Base-by-base conservation (phyloP, 2,113 vertebrate genomes). In the Pionites leucogaster region DNA sequence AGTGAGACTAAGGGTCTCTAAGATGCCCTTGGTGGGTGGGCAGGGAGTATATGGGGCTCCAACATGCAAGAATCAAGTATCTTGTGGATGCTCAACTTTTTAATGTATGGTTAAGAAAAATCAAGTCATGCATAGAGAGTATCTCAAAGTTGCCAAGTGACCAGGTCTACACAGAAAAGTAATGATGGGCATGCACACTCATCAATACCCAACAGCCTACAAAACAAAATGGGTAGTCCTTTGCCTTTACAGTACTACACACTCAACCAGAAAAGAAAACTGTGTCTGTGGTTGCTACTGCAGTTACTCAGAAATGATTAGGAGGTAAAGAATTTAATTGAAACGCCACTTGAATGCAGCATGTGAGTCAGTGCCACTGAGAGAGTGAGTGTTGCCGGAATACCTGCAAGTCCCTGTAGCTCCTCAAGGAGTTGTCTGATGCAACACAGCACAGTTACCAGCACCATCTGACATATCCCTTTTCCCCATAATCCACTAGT, bases 371-470 rank as follows among this genome's bases (percentile, higher is more conserved):
- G 82, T 90, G 91, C 72, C 82, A 78, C 80, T 65, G 49, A 83
- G 63, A 59, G 13, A 39, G 69, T 41, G 82, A 94, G 78, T 57
- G 77, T 27, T 94, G 87, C 90, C 85, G 95, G 85, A 94, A 86
- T 92, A 93, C 94, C 95, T 96, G 89, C 82, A 90, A 50, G 79
- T 88, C 77, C 94, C 92, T 93, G 93, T 57, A 82, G 93, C 94
- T 95, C 85, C 64, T 92, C 91, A 92, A n/a, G 49, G 44, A 87
- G 77, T 75, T 95, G 76, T 83, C 52, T 88, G 95, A 92, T 76
- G 87, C 87, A 95, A 93, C 62, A 95, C 50, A 94, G 78, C 67
- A 92, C 81, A 82, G 89, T 82, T 82, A 92, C 74, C 92, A 96
- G 92, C 82, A 93, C 33, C 85, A 91, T 92, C 52, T 89, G 90